Evolutionary conservation across 2,888 invertebrate genomes (phyloP), one percentile per base, ranked within the genome.

Genomic region (Pycnomerus fuliginosus): DNA sequence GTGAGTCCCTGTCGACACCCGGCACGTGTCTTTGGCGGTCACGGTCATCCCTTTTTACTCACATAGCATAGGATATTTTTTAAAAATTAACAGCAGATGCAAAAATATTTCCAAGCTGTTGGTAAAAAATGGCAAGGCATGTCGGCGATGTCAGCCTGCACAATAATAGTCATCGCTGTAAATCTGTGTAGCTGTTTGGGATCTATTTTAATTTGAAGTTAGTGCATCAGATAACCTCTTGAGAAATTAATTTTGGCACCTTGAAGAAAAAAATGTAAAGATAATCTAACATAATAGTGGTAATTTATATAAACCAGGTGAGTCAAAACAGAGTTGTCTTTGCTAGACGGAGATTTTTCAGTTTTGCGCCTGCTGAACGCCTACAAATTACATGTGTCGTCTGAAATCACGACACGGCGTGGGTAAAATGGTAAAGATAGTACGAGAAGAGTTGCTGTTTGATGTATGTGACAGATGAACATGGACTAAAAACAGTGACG

Each of bases 241-340:
- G 46, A 37, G 33, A 44, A 44, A 50, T 42, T 50, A 36, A 46
- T 43, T 47, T 51, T 55, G 57, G 53, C 57, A 55, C 48, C 45
- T 33, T 33, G 35, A 46, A 44, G 38, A 33, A 42, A 47, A 49
- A 42, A 44, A 52, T 48, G 50, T 50, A 44, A 44, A 54, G 54
- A 54, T 50, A 56, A 58, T 55, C 53, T 53, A 48, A 51, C 46
- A 50, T 54, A 56, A 58, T 56, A 50, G 51, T 42, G 44, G 55
- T 53, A 54, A 58, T 58, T 56, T 54, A 54, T 58, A 48, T 53
- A 52, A 56, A 52, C 52, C 54, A 54, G 50, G 52, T 54, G 54
- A 56, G 49, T 52, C 50, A 50, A 53, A 55, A 54, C 51, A 51
- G 34, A 51, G 41, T 40, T 44, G 47, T 47, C 47, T 14, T 10